These are phyloP conservation scores for Hemicrepidius hirtus DNA, from an alignment of 2,888 invertebrate species.

Conservation along the genomic window DNA sequence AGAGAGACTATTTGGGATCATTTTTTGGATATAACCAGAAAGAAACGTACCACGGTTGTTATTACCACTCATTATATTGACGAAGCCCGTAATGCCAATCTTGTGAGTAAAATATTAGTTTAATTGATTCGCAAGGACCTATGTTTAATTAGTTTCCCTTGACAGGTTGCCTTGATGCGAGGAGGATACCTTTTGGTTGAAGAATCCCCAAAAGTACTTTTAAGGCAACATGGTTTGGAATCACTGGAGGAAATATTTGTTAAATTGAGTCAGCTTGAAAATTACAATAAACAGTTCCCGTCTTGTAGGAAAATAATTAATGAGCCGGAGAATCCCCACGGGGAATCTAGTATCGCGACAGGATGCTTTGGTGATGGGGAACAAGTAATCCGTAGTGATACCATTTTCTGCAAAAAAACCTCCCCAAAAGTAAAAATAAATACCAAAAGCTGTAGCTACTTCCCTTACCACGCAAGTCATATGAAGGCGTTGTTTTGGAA, in stretches of 20 bases:
- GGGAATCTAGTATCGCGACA: no score
- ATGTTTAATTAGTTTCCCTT: constrained; percentile 45
- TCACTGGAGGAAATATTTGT: constrained; percentile 88
- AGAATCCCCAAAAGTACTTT: constrained; percentile 83
- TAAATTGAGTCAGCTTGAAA: constrained; percentile 86
- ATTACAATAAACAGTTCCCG: constrained; percentile 67
- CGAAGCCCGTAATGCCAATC: constrained; percentile 88
- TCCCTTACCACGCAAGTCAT: constrained; percentile 41
- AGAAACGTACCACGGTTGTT: constrained; percentile 85
- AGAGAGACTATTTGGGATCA: constrained; percentile 91
- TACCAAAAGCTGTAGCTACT: no score
- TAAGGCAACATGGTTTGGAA: constrained; percentile 82
- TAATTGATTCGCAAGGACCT: no score
- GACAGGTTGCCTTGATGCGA: constrained; percentile 87
- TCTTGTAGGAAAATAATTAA: no score
- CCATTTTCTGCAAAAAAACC: no score
- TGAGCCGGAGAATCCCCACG: no score
- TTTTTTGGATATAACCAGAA: constrained; percentile 84
- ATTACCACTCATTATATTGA: constrained; percentile 93
- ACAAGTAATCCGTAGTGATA: no score
- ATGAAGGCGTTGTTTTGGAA: constrained; percentile 92
- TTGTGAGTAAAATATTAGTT: constrained; percentile 75
- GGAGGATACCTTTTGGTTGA: constrained; percentile 89
- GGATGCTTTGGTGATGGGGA: no score
- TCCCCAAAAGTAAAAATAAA: no score